Evolutionary conservation across 2,113 vertebrate species (phyloP).

Genomic region (Hippolais icterina): DNA sequence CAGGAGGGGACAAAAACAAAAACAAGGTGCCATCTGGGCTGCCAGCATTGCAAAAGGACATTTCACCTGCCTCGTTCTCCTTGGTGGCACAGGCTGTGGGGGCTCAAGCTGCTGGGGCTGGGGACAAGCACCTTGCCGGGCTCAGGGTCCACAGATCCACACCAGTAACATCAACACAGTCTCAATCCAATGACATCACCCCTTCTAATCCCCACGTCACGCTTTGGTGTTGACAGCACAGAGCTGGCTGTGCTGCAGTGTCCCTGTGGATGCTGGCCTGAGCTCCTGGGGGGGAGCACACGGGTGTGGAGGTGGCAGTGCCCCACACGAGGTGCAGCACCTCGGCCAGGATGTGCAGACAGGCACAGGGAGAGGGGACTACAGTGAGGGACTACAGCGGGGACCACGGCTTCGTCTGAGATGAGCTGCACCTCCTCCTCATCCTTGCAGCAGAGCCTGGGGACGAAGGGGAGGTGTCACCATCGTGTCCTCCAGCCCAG

Average conservation of each 20-base stretch:
- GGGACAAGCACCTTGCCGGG: accelerated
- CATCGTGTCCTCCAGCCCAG: background rate
- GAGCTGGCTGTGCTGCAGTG: background rate
- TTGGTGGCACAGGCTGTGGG: accelerated
- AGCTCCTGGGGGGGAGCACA: background rate
- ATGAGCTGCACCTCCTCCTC: accelerated
- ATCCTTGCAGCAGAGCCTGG: background rate
- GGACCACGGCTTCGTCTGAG: background rate
- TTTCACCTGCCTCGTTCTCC: background rate
- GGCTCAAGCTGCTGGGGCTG: background rate
- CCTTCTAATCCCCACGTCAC: background rate
- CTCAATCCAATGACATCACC: background rate
- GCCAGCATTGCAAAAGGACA: background rate
- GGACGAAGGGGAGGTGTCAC: background rate
- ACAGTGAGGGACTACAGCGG: accelerated
- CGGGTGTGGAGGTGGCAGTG: accelerated
- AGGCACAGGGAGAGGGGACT: background rate
- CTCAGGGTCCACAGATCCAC: background rate
- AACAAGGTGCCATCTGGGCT: background rate
- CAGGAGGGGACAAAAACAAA: background rate
- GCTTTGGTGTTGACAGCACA: background rate
- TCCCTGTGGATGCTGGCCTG: background rate
- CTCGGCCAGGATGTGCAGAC: accelerated
- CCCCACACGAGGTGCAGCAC: background rate
- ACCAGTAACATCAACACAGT: background rate